Evolutionary conservation across 2,113 vertebrate genomes (phyloP).

Genomic region (Cephalopholis sonnerati): DNA sequence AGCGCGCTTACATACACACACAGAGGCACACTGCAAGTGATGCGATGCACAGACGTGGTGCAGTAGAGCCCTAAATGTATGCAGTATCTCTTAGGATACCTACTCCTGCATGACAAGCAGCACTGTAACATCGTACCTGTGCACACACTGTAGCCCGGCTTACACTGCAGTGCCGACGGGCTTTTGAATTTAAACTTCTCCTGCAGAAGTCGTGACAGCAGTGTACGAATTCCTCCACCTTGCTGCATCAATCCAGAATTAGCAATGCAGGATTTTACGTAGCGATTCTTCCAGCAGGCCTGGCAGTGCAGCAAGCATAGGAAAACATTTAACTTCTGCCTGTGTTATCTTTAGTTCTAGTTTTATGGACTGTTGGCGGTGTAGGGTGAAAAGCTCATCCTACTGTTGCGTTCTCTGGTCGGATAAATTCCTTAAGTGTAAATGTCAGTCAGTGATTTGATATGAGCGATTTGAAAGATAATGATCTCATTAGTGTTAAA

Average conservation of each 20-base stretch:
- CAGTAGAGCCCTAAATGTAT: conserved; percentile 48
- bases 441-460: not conserved
- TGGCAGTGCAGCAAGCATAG: not conserved
- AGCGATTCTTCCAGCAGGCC: not conserved
- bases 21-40: not conserved
- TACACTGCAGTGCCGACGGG: conserved; percentile 21
- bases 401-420: not conserved
- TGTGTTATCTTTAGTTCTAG: not conserved
- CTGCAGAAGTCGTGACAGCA: not conserved
- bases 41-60: conserved; percentile 34
- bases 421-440: not conserved
- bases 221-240: not conserved
- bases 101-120: conserved; percentile 42
- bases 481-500: not conserved
- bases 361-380: not conserved
- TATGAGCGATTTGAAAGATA: not conserved
- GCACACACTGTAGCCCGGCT: not conserved
- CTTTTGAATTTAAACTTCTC: conserved; percentile 17
- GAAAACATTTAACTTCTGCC: not conserved
- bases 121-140: not conserved
- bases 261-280: not conserved
- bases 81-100: conserved; percentile 39
- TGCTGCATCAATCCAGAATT: conserved; percentile 5
- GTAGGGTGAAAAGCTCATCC: not conserved
- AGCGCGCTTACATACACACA: conserved; percentile 1